Evolutionary conservation across 1,140 invertebrate genomes (phyloP).

Genomic region (Drosophila pseudoananassae): DNA sequence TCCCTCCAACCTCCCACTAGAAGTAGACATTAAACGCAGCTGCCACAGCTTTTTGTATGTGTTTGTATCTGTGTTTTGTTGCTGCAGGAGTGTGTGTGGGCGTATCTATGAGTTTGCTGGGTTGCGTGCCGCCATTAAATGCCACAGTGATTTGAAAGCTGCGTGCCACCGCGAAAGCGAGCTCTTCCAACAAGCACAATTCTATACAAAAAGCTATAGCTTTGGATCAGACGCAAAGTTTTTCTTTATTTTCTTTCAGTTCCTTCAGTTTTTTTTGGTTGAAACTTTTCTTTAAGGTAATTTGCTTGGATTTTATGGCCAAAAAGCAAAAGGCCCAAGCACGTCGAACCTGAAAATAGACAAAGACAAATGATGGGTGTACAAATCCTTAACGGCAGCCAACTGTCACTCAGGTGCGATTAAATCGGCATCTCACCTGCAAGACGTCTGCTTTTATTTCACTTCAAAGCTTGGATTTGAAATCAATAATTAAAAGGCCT

Average conservation of each 20-base stretch:
- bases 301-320: conserved; percentile 15
- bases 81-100: conserved; percentile 1
- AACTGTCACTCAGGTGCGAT: conserved; percentile 14
- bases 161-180: conserved; percentile 14
- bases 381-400: neutral
- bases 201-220: neutral
- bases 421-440: conserved; percentile 1
- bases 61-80: neutral
- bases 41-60: conserved; percentile 1
- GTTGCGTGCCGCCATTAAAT: conserved; percentile 49
- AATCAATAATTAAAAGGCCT: conserved; percentile 1
- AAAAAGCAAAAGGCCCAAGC: neutral
- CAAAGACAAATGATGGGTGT: conserved; percentile 5
- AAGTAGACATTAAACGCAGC: conserved; percentile 19
- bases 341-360: conserved; percentile 10
- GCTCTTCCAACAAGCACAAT: too few species aligned
- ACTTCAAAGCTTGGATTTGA: neutral
- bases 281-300: conserved; percentile 27
- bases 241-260: neutral
- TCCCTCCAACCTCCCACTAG: neutral
- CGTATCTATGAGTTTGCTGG: conserved; percentile 8
- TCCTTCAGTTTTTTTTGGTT: neutral
- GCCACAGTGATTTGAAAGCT: conserved; percentile 51
- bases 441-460: neutral
- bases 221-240: conserved; percentile 2